These are phyloP conservation scores for Eclectus roratus DNA, from an alignment of 2,113 vertebrate genomes.

Conservation along the genomic window DNA sequence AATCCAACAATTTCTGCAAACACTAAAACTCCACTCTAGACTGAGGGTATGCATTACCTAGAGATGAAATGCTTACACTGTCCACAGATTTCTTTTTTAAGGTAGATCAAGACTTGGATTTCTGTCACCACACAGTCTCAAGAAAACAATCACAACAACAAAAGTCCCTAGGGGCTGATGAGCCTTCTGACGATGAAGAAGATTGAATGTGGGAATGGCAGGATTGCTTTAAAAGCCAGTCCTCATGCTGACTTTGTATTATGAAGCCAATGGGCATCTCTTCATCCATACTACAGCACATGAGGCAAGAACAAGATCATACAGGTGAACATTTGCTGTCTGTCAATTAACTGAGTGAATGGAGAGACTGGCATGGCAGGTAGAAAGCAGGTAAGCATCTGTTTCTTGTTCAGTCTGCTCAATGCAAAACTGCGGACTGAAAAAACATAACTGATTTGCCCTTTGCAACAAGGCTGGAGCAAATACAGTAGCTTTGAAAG, in stretches of 20 bases:
- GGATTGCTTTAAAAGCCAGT: background rate
- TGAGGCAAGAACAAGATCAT: background rate
- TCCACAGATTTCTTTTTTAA: background rate
- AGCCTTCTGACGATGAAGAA: background rate
- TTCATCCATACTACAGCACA: background rate
- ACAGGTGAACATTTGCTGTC: background rate
- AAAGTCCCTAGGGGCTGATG: background rate
- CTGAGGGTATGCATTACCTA: background rate
- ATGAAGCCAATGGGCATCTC: background rate
- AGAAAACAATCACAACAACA: background rate
- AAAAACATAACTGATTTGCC: background rate
- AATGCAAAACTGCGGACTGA: background rate
- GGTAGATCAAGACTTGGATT: background rate
- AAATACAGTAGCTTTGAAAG: background rate
- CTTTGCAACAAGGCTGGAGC: background rate
- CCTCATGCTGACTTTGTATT: background rate
- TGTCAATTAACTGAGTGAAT: background rate
- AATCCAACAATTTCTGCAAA: background rate
- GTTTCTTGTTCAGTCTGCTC: background rate
- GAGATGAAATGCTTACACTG: background rate
- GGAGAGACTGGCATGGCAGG: background rate
- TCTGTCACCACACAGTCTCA: background rate
- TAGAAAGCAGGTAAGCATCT: background rate
- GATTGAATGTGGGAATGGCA: rapidly evolving
- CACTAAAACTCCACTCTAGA: background rate